Evolutionary conservation across 1,140 invertebrate species (phyloP).

Genomic region (Drosophila melanica): DNA sequence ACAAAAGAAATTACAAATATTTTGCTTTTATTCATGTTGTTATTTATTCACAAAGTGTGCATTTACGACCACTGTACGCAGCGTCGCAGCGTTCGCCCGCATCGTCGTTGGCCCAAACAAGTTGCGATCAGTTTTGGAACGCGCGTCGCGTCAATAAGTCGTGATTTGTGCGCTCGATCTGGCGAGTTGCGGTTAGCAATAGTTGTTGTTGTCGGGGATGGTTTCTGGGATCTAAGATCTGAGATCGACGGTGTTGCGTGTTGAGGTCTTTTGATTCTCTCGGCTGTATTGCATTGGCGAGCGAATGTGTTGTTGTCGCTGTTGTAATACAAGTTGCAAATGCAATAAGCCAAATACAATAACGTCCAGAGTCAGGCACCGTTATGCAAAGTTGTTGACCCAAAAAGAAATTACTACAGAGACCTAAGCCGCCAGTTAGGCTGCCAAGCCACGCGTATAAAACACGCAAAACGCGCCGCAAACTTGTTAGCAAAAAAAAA

Average conservation of each 20-base stretch:
- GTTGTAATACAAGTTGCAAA: conserved; percentile 43
- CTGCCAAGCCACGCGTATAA: conserved; percentile 60
- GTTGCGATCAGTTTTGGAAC: conserved; percentile 66
- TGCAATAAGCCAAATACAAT: conserved; percentile 41
- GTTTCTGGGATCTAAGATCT: conserved; percentile 35
- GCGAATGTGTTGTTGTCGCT: conserved; percentile 44
- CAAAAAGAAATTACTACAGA: conserved; percentile 66
- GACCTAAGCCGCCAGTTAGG: conserved; percentile 45
- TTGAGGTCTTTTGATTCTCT: conserved; percentile 26
- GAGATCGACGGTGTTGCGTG: conserved; percentile 4
- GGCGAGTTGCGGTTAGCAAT: neutral
- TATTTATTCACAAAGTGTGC: neutral
- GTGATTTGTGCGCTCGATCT: conserved; percentile 45
- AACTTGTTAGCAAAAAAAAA: conserved; percentile 22
- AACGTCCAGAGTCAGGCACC: conserved; percentile 44
- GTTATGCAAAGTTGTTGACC: conserved; percentile 74
- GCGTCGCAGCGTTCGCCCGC: conserved; percentile 5
- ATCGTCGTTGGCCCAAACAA: conserved; percentile 32
- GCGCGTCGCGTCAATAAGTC: conserved; percentile 54
- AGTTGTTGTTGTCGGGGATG: conserved; percentile 1
- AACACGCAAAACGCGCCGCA: conserved; percentile 39
- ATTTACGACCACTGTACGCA: conserved; percentile 18
- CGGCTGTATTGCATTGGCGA: conserved; percentile 52
- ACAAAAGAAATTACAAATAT: neutral
- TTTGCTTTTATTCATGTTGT: neutral